phyloP scores from a whole-genome alignment of 2,888 invertebrate species.

The Trissoscelio sp. region DNA sequence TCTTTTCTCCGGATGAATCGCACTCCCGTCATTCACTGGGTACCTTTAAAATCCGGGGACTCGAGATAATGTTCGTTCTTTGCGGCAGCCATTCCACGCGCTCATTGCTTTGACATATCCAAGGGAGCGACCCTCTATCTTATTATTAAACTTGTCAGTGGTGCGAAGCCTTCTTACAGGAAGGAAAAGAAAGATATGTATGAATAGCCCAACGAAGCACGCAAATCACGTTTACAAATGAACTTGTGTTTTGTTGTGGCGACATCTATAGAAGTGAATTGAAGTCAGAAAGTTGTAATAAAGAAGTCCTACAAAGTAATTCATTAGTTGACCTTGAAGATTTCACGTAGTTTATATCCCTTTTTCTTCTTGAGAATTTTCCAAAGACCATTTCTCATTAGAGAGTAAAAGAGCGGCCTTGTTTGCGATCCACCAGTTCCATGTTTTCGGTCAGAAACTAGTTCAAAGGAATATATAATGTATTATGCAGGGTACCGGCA shows the following conservation, averaged over 20 bases:
- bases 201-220: constrained; percentile 52
- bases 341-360: too few relatives aligned
- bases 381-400: too few relatives aligned
- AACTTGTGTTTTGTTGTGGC: constrained; percentile 5
- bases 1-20: constrained; percentile 35
- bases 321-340: too few relatives aligned
- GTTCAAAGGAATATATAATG: constrained; percentile 32
- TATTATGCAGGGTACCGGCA: constrained; percentile 22
- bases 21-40: constrained; percentile 42
- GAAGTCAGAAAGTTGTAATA: too few relatives aligned
- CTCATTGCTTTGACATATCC: constrained; percentile 32
- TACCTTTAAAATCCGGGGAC: constrained; percentile 63
- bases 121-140: constrained; percentile 62
- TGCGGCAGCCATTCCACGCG: constrained; percentile 53
- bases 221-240: constrained; percentile 47
- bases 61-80: constrained; percentile 65
- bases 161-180: constrained; percentile 31
- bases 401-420: too few relatives aligned
- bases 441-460: too few relatives aligned
- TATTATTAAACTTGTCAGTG: constrained; percentile 64
- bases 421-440: too few relatives aligned
- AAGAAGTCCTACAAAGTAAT: too few relatives aligned
- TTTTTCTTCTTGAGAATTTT: too few relatives aligned
- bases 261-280: not conserved
- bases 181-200: constrained; percentile 20